phyloP scores from a whole-genome alignment of 2,113 vertebrate species.

The Orcinus orca region DNA sequence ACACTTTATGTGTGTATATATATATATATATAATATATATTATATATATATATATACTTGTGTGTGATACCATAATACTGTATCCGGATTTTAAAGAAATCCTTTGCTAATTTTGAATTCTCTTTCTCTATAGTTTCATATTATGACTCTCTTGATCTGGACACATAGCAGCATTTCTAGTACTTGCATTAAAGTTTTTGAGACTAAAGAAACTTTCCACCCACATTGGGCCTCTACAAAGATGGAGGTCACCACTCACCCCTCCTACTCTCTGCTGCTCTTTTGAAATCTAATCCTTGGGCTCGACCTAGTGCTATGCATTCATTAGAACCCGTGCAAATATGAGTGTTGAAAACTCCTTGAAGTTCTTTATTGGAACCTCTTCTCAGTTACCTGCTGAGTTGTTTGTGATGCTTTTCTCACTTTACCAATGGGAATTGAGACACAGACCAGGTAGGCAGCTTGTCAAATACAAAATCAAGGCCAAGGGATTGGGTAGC shows the following conservation, averaged over 20 bases:
- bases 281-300: constrained; percentile 35
- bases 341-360: background rate
- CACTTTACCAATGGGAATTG: constrained; percentile 43
- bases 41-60: background rate
- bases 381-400: constrained; percentile 44
- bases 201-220: background rate
- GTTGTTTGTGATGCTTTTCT: constrained; percentile 24
- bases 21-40: accelerated
- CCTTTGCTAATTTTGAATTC: background rate
- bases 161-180: background rate
- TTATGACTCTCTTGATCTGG: background rate
- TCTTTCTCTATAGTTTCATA: background rate
- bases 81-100: background rate
- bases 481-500: constrained; percentile 49
- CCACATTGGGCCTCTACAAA: background rate
- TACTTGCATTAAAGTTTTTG: background rate
- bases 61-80: background rate
- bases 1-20: background rate
- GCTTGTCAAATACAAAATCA: constrained; percentile 63
- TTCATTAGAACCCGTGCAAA: constrained; percentile 23
- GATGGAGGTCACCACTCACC: background rate
- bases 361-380: constrained; percentile 12
- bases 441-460: constrained; percentile 12
- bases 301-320: background rate
- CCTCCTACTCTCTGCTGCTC: background rate